phyloP scores from a whole-genome alignment of 1,140 invertebrate species.

The Leucophenga varia region DNA sequence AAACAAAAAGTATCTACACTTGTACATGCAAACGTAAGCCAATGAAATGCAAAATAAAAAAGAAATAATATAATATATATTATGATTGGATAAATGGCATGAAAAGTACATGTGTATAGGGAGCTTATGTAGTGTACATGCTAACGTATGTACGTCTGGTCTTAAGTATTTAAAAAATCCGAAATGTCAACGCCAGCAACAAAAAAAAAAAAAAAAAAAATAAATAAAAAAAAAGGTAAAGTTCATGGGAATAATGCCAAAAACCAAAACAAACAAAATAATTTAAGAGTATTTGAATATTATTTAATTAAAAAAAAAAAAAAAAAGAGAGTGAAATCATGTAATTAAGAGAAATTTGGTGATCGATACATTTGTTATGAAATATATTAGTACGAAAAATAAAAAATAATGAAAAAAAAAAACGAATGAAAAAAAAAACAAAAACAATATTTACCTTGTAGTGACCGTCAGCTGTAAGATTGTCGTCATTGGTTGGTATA shows the following conservation, averaged over 20 bases:
- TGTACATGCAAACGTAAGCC: no score
- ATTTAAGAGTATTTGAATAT: not conserved
- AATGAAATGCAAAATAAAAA: no score
- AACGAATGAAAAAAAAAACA: constrained; percentile 14
- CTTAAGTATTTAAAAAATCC: no score
- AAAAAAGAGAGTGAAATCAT: not conserved
- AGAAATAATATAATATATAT: no score
- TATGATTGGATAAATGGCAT: no score
- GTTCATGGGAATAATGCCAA: no score
- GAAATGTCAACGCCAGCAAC: no score
- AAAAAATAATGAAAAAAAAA: constrained; percentile 4
- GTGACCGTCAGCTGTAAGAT: constrained; percentile 89
- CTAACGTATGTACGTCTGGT: no score
- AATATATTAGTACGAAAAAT: constrained; percentile 10
- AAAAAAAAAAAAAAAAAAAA: not conserved
- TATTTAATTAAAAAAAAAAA: constrained; percentile 2
- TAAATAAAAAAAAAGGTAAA: not conserved
- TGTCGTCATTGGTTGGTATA: constrained; percentile 86
- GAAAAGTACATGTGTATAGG: no score
- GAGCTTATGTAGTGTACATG: no score
- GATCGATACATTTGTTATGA: constrained; percentile 1
- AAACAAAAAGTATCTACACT: no score
- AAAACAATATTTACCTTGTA: constrained; percentile 71
- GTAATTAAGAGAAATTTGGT: not conserved
- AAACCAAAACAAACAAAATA: not conserved